These are phyloP conservation scores for Siniperca undulata DNA, from an alignment of 2,797 vertebrate species.

Conservation along the genomic window DNA sequence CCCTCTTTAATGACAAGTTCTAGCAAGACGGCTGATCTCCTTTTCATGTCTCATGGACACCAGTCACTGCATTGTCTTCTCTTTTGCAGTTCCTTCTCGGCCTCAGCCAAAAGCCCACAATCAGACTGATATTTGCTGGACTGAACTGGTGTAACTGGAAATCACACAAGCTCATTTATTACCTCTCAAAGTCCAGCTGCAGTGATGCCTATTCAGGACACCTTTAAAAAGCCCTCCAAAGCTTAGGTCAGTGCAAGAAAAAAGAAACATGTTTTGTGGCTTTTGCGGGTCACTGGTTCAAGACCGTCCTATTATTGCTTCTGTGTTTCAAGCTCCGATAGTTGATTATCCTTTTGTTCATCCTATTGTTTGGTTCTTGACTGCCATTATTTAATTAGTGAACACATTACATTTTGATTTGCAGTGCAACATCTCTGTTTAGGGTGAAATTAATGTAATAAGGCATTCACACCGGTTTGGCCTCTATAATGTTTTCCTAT, in stretches of 20 bases:
- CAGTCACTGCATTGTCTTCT: not conserved
- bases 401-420: not conserved
- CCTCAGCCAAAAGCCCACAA: constrained; percentile 1
- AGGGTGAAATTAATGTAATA: not conserved
- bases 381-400: not conserved
- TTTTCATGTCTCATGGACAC: not conserved
- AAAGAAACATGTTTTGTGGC: no score
- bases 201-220: no score
- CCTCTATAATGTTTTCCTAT: not conserved
- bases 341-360: not conserved
- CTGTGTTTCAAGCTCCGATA: not conserved
- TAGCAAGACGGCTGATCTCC: constrained; percentile 41
- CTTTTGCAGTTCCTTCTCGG: accelerated
- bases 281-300: no score
- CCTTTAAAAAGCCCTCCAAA: not conserved
- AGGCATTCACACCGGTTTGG: not conserved
- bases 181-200: not conserved
- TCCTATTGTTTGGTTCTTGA: not conserved
- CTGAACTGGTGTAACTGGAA: not conserved
- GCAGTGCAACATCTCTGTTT: no score
- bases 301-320: no score
- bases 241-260: not conserved
- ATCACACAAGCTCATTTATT: not conserved
- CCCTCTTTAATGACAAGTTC: constrained; percentile 53
- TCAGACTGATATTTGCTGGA: not conserved